Base-by-base conservation (phyloP, 2,113 vertebrate genomes). In the Geococcyx californianus region DNA sequence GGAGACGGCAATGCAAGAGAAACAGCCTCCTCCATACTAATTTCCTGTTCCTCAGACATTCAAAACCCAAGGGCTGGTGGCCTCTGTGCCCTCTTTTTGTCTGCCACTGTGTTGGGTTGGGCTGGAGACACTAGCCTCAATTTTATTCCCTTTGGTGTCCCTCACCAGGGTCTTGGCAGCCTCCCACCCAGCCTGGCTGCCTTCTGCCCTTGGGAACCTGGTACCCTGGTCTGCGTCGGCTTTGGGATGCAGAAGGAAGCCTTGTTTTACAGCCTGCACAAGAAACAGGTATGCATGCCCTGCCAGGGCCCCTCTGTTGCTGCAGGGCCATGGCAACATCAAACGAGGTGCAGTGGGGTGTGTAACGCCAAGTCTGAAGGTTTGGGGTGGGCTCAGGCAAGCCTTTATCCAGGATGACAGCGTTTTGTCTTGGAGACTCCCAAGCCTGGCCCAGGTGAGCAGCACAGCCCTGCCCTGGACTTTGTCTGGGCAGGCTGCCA, bases 211-310 rank as follows among this genome's bases (percentile, higher is more conserved):
- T 97, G 98, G 97, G 98, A 99, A 52, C 91, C 91, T 0, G 92
- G 97, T 3, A 92, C 98, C 31, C 77, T 99, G 81, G 98, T 98
- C 47, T 99, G 99, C 1, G 97, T 98, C 0, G 99, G 99, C 74
- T 99, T 98, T 5, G 98, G 98, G 31, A 33, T 97, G 62, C 97
- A 98, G 92, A 98, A 98, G 59, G 99, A 99, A 86, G 97, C 99
- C 38, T 82, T 97, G 66, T 98, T 99, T 93, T 99, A 99, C 98
- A 98, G 98, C 78, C 97, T 99, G 84, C 56, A 8, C 31, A 98
- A 97, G 90, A 99, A 99, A 90, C 98, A 98, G 98, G 99, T 99
- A 96, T 5, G 8, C 9, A 5, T 29, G 14, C 12, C 31, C 19
- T 82, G 62, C 64, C 58, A 28, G 4, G 2, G 0, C 38, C 85